phyloP scores from a whole-genome alignment of 2,113 vertebrate genomes.

The Tretioscincus oriximinensis region DNA sequence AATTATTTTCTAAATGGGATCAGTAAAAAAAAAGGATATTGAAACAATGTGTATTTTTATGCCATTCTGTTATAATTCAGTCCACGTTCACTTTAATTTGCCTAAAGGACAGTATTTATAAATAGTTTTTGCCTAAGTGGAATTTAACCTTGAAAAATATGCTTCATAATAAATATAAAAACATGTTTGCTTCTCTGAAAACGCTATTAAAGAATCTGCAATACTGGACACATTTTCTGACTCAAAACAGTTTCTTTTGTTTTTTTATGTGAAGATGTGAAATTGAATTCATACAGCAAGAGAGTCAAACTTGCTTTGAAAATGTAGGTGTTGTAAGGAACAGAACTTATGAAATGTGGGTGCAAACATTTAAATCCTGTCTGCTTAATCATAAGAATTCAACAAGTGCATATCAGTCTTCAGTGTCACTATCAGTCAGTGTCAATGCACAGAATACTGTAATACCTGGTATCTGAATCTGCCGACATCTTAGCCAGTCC shows the following conservation, averaged over 20 bases:
- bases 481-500: neutral
- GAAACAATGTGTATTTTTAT: no score
- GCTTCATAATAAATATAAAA: neutral
- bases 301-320: conserved; percentile 52
- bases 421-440: neutral
- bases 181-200: neutral
- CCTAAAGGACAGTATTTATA: neutral
- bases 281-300: conserved; percentile 34
- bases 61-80: no score
- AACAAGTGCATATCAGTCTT: conserved; percentile 40
- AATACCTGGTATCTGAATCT: neutral
- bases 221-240: no score
- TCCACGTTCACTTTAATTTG: neutral
- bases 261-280: neutral
- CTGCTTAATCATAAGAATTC: conserved; percentile 61
- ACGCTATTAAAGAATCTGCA: neutral
- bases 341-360: conserved; percentile 48
- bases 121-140: no score
- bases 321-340: conserved; percentile 41
- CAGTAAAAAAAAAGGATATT: no score
- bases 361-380: conserved; percentile 66
- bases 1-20: no score
- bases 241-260: neutral
- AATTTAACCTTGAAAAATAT: no score
- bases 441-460: neutral